Evolutionary conservation across 2,113 vertebrate species (phyloP).

Genomic region (Prinia subflava): DNA sequence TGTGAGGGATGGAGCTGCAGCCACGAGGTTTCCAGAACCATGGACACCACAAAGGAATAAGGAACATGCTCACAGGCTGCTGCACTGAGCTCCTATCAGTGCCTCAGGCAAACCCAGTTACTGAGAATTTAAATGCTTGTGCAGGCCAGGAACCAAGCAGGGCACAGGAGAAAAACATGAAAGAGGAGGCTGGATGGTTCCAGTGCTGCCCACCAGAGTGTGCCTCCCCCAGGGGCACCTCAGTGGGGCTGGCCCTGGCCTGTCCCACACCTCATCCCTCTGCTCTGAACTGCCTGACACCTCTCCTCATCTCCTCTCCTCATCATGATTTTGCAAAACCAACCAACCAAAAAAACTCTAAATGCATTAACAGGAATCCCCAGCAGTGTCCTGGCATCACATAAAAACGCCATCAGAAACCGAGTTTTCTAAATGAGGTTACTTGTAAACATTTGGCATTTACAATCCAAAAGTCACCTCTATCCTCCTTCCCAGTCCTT

Average conservation of each 20-base stretch:
- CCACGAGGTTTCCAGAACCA: background rate
- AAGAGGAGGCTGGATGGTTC: background rate
- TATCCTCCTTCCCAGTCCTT: background rate
- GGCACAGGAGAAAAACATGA: background rate
- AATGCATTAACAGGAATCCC: background rate
- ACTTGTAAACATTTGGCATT: background rate
- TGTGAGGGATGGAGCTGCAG: fast-evolving
- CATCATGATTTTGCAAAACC: background rate
- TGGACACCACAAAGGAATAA: background rate
- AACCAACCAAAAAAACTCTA: background rate
- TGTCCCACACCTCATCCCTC: background rate
- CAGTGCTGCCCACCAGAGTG: fast-evolving
- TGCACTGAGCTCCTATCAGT: background rate
- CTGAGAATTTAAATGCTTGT: background rate
- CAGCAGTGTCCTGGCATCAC: background rate
- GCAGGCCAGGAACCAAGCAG: background rate
- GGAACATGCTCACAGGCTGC: background rate
- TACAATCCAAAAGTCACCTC: background rate
- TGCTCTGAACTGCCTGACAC: background rate
- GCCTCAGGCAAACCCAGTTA: background rate
- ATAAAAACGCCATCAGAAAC: background rate
- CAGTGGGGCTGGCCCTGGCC: background rate
- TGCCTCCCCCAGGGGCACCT: background rate
- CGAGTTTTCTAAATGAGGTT: background rate
- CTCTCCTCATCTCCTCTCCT: background rate